Base-by-base conservation (phyloP, 2,888 invertebrate species). In the Ophion obscuratus region DNA sequence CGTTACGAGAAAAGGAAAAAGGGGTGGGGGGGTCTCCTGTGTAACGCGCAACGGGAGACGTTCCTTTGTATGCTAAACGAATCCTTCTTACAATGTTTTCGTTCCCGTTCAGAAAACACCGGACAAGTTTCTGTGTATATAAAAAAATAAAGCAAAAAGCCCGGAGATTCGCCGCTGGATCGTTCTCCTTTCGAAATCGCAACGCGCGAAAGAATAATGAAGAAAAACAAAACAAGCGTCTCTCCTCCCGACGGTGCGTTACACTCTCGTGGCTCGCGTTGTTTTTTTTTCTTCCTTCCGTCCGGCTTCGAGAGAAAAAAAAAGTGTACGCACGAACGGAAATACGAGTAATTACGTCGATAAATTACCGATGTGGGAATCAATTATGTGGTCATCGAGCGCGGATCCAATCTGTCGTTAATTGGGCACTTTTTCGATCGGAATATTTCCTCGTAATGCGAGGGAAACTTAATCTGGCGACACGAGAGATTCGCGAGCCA, bases 131-230 rank as follows among this genome's bases (percentile, higher is more conserved):
- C 10, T 17, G 68, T 20, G 36, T 62, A 62, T 27, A 64, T 11
- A 36, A 53, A 40, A 40, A 61, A 67, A 47, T 76, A 61, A 64
- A 20, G 47, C 73, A 44, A 62, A 62, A 44, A n/a, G 74, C 64
- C 79, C 78, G 71, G 14, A 62, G 74, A 31, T 20, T 68, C 77
- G 47, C 77, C 83, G 73, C 47, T 62, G 62, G 86, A 83, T 86
- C 83, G 86, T 83, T 83, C 86, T 85, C 85, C 81, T 86, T 86
- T 83, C 86, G 83, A 86, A 83, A 86, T 83, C 74, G 77, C 81
- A 47, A 59, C 47, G 57, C 80, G 64, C 74, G 81, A 80, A 85
- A 59, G 53, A 70, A 74, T 59, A 36, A 67, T 5, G 70, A 27
- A 53, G 47, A 47, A 71, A 62, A 70, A 47, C 20, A 71, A 67